phyloP scores from a whole-genome alignment of 2,888 invertebrate species.

The Frankliniella fusca region DNA sequence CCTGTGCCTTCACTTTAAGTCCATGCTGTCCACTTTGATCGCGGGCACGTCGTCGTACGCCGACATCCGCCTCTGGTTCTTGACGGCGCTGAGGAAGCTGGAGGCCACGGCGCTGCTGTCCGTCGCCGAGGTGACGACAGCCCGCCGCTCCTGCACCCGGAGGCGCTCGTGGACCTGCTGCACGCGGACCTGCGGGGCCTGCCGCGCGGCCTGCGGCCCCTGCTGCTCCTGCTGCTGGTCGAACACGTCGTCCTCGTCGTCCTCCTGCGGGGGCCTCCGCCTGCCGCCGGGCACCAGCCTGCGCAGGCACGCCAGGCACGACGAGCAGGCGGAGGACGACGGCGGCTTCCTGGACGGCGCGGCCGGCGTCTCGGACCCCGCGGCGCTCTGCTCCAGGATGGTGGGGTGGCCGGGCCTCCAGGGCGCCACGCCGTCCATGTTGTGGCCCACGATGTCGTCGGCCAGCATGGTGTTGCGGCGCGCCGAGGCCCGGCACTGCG shows the following conservation, averaged over 20 bases:
- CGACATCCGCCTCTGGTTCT: neutral
- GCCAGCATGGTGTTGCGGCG: neutral
- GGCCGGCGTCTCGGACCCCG: neutral
- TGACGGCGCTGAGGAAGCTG: neutral
- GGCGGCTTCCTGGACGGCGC: neutral
- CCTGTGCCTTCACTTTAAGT: neutral
- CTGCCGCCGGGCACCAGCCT: neutral
- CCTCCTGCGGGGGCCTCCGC: neutral
- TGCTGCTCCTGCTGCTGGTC: neutral
- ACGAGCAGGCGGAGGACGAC: neutral
- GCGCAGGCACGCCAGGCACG: neutral
- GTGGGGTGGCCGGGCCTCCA: neutral
- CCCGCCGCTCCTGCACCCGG: too few relatives aligned
- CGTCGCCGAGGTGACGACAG: neutral
- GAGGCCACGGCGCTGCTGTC: neutral
- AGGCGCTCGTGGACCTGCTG: too few relatives aligned
- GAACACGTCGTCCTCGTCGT: neutral
- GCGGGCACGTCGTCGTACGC: constrained; percentile 14
- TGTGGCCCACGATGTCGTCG: constrained; percentile 1
- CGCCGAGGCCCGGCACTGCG: neutral
- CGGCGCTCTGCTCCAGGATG: too few relatives aligned
- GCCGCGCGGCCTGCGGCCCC: neutral
- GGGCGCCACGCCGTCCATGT: neutral
- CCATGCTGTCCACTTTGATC: neutral
- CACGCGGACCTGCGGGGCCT: neutral